phyloP scores from a whole-genome alignment of 2,797 vertebrate genomes.

The Anisognathus igniventris region DNA sequence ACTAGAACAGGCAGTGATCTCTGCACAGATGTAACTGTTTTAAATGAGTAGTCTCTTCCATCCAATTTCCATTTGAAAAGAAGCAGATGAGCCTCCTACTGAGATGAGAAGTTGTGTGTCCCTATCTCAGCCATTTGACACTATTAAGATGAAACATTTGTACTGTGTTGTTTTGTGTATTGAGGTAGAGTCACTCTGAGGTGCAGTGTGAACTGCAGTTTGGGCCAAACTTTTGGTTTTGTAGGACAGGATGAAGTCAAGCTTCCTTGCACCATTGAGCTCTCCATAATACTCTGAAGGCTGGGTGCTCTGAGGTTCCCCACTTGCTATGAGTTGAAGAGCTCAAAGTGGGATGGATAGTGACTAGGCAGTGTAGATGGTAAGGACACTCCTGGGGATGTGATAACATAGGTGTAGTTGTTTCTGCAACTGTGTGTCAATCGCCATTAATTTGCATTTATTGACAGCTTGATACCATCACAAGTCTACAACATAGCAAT shows the following conservation, averaged over 20 bases:
- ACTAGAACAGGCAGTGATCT: background rate
- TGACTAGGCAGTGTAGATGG: background rate
- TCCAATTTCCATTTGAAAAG: background rate
- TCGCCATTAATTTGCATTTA: slow-evolving; percentile 33
- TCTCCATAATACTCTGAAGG: background rate
- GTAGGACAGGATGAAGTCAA: background rate
- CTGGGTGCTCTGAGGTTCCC: background rate
- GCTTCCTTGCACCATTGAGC: background rate
- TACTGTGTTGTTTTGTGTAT: background rate
- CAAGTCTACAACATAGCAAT: slow-evolving; percentile 32
- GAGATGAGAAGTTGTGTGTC: background rate
- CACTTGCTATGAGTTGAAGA: background rate
- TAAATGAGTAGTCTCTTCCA: background rate
- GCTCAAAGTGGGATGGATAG: background rate
- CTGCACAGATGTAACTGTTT: background rate
- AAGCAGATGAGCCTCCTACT: background rate
- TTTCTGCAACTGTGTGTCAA: slow-evolving; percentile 1
- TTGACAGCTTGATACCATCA: slow-evolving; percentile 12
- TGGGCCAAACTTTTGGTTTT: background rate
- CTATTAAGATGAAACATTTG: background rate
- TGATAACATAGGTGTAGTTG: background rate
- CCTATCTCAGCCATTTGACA: background rate
- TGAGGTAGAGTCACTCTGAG: background rate
- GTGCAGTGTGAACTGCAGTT: background rate
- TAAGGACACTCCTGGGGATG: background rate